Evolutionary conservation across 1,140 invertebrate species (phyloP).

Genomic region (Ceratosolen fusciceps): DNA sequence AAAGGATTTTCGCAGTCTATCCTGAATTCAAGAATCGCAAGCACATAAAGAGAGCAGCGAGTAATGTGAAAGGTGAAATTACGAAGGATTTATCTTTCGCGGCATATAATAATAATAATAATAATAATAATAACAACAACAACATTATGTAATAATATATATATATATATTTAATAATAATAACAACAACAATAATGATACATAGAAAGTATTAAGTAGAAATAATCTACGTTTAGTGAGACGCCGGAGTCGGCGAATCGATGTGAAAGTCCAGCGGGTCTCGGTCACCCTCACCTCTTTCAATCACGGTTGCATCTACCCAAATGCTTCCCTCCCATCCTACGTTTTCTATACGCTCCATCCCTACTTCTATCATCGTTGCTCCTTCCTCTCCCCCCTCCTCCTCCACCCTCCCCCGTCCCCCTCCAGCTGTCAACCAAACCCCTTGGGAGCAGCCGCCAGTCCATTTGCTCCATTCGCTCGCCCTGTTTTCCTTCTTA

Average conservation of each 20-base stretch:
- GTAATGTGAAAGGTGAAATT: neutral
- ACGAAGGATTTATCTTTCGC: neutral
- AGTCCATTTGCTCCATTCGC: no score
- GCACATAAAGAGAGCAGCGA: neutral
- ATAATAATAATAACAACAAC: no score
- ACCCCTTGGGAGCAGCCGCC: no score
- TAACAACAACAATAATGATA: no score
- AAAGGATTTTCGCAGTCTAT: no score
- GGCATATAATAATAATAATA: neutral
- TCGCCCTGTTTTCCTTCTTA: no score
- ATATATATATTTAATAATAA: no score
- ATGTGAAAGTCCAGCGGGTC: constrained; percentile 2
- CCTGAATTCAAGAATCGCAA: neutral
- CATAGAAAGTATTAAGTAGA: neutral
- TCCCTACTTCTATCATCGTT: neutral
- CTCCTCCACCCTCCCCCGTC: neutral
- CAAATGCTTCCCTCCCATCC: neutral
- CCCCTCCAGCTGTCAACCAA: no score
- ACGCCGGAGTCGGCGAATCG: neutral
- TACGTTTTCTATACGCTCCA: neutral
- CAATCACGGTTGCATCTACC: constrained; percentile 20
- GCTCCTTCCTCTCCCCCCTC: no score
- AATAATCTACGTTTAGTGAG: neutral
- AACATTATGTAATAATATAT: no score
- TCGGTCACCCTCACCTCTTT: constrained; percentile 32